These are phyloP conservation scores for Aphyosemion australe DNA, from an alignment of 2,113 vertebrate species.

Conservation along the genomic window DNA sequence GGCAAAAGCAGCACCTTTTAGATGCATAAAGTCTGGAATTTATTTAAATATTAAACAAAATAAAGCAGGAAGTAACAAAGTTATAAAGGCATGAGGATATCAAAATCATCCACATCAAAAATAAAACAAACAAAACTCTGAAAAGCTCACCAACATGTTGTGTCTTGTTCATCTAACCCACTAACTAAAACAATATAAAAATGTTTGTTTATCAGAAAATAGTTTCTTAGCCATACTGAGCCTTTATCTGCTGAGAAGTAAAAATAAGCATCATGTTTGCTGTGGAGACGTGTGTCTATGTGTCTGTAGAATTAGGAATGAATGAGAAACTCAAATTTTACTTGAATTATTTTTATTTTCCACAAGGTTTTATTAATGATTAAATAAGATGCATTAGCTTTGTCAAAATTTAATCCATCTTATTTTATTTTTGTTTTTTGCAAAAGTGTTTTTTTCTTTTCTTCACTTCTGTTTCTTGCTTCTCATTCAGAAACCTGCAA, in stretches of 20 bases:
- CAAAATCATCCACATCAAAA: no score
- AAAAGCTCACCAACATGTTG: background rate
- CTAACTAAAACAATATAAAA: background rate
- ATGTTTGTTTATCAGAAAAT: background rate
- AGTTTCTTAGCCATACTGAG: background rate
- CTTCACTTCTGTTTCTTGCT: no score
- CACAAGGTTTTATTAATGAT: no score
- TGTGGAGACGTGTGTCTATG: background rate
- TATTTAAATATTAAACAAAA: background rate
- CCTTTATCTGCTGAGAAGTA: background rate
- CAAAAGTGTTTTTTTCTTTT: background rate
- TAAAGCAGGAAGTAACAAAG: background rate
- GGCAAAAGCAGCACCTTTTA: background rate
- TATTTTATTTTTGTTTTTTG: background rate
- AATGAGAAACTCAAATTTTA: no score
- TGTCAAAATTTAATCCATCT: no score
- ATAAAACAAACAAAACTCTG: background rate
- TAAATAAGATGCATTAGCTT: no score
- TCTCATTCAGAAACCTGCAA: no score
- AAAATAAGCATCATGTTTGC: background rate
- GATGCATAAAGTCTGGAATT: conserved; percentile 7
- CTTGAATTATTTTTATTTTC: no score
- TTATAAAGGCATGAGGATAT: no score
- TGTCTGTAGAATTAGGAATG: background rate
- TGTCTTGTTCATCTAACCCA: background rate